Conservation (phyloP, 2,113 vertebrate species). For the Anhinga rufa region DNA sequence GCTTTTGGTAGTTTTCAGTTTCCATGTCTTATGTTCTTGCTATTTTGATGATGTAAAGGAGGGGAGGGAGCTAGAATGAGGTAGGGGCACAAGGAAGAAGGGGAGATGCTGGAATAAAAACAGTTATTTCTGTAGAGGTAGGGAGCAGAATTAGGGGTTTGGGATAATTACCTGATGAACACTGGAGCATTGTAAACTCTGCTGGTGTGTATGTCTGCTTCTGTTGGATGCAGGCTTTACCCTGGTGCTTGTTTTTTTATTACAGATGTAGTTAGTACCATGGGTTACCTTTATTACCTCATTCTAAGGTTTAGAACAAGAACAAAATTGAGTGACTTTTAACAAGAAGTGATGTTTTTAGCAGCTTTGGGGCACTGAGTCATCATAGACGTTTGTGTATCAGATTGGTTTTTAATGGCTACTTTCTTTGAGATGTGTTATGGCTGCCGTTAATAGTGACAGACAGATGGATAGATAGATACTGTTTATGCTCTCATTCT, state of each 20-base stretch:
- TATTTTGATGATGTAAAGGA: neutral
- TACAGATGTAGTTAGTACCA: neutral
- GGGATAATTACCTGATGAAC: neutral
- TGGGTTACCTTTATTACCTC: neutral
- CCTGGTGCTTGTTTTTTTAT: neutral
- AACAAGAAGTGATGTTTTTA: neutral
- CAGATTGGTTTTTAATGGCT: neutral
- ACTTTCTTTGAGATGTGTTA: neutral
- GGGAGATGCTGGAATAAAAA: neutral
- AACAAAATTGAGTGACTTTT: neutral
- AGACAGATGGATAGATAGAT: neutral
- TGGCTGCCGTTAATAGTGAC: neutral
- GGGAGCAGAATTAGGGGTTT: neutral
- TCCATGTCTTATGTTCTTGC: neutral
- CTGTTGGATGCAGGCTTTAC: neutral
- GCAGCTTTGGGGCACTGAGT: neutral
- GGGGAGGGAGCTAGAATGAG: neutral
- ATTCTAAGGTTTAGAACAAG: neutral
- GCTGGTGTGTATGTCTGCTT: neutral
- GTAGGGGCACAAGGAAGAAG: neutral
- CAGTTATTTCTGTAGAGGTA: neutral
- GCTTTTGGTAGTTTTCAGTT: neutral
- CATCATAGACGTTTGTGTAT: neutral
- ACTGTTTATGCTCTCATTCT: neutral
- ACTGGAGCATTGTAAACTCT: neutral